Percentiles rank a stretch among this genome's conserved stretches.
phyloP scores from a whole-genome alignment of 2,888 invertebrate species.

The Cataglyphis livida region DNA sequence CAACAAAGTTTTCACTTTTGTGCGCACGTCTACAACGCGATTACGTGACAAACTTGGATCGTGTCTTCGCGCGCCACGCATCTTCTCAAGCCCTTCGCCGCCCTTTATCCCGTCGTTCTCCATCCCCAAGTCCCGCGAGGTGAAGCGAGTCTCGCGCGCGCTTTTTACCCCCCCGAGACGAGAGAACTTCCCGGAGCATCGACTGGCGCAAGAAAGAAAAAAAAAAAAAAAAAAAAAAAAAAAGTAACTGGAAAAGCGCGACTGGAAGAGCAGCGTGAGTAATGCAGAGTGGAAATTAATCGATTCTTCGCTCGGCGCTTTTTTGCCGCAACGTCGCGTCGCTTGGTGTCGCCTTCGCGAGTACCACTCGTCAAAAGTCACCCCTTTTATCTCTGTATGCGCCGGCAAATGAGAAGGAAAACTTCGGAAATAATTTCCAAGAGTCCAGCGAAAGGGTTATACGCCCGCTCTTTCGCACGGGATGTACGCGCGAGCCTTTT shows the following conservation, averaged over 20 bases:
- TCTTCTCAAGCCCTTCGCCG: neutral
- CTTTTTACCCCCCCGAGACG: slow-evolving; percentile 60
- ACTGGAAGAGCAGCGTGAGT: slow-evolving; percentile 57
- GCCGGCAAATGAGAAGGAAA: slow-evolving; percentile 43
- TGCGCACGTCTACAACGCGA: slow-evolving; percentile 38
- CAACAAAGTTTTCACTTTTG: slow-evolving; percentile 45
- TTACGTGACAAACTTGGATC: slow-evolving; percentile 40
- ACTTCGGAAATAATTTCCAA: slow-evolving; percentile 62
- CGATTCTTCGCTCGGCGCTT: slow-evolving; percentile 34
- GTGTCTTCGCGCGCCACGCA: slow-evolving; percentile 29
- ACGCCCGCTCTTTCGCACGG: slow-evolving; percentile 56
- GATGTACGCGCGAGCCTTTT: slow-evolving; percentile 37
- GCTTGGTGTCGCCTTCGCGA: slow-evolving; percentile 9
- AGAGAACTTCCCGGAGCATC: slow-evolving; percentile 60
- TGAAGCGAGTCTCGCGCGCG: slow-evolving; percentile 23
- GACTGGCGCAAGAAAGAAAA: slow-evolving; percentile 7
- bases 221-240: slow-evolving; percentile 11
- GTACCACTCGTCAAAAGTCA: neutral
- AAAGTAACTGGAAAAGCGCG: slow-evolving; percentile 51
- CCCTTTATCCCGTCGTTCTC: neutral
- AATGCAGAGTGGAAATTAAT: slow-evolving; percentile 57
- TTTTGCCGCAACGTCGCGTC: slow-evolving; percentile 31
- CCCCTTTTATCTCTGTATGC: neutral
- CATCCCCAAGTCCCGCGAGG: slow-evolving; percentile 40
- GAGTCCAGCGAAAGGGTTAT: slow-evolving; percentile 31